phyloP scores from a whole-genome alignment of 53 echinoderm and acorn worm species.

The Stichopus horrens region DNA sequence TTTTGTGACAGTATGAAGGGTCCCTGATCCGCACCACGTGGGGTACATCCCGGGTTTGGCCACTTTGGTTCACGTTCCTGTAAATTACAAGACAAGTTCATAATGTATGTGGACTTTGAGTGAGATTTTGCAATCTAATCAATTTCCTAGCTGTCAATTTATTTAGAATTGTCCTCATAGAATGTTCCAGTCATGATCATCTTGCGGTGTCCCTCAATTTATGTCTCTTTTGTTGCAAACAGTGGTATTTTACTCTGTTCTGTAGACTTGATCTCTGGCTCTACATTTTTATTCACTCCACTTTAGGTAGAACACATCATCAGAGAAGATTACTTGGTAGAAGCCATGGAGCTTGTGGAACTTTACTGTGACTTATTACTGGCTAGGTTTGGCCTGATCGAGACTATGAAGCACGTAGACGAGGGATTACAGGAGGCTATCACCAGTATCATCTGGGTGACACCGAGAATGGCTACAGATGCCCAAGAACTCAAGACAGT shows the following conservation, averaged over 20 bases:
- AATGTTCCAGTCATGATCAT: too few relatives aligned
- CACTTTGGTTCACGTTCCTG: too few relatives aligned
- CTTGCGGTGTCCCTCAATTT: neutral
- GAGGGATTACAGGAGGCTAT: conserved; percentile 76
- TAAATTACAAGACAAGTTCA: too few relatives aligned
- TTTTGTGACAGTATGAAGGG: too few relatives aligned
- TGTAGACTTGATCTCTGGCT: neutral
- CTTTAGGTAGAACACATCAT: conserved; percentile 97
- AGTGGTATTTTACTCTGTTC: neutral
- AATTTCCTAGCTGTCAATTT: too few relatives aligned
- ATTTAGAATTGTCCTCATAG: too few relatives aligned
- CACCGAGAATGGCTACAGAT: conserved; percentile 83
- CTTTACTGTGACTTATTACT: conserved; percentile 85
- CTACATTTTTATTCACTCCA: neutral
- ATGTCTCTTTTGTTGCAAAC: neutral
- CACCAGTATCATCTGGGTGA: conserved; percentile 86
- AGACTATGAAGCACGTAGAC: conserved; percentile 79
- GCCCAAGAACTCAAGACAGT: conserved; percentile 83
- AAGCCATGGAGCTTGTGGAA: conserved; percentile 96
- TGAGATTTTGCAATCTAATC: too few relatives aligned
- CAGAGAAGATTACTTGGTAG: conserved; percentile 95
- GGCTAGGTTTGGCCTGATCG: conserved; percentile 82
- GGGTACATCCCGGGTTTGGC: too few relatives aligned
- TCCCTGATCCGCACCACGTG: too few relatives aligned
- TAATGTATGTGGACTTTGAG: too few relatives aligned